A percentile compares a stretch with the other conserved stretches of the same genome.
phyloP scores from a whole-genome alignment of 2,113 vertebrate genomes.

The Phaethon lepturus region DNA sequence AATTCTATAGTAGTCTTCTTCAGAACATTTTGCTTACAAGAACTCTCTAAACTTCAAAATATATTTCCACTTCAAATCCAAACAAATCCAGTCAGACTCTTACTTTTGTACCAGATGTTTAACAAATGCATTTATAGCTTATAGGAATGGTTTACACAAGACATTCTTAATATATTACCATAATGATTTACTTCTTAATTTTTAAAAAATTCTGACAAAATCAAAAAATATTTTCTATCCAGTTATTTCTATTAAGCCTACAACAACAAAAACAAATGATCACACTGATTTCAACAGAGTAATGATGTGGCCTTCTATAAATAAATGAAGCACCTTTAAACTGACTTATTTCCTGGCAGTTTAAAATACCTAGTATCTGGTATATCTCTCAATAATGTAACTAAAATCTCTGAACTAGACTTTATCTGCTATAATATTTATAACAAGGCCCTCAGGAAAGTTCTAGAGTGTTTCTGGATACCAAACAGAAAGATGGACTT shows the following conservation, averaged over 20 bases:
- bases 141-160: background rate
- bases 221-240: background rate
- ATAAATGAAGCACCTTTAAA: background rate
- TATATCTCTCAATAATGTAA: background rate
- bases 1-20: background rate
- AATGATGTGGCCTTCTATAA: background rate
- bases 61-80: background rate
- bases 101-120: background rate
- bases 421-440: background rate
- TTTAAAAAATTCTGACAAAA: background rate
- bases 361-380: background rate
- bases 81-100: background rate
- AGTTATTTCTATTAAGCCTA: background rate
- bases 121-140: background rate
- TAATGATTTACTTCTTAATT: background rate
- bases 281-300: background rate
- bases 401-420: background rate
- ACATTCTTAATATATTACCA: background rate
- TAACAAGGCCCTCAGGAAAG: background rate
- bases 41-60: background rate
- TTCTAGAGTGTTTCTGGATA: background rate
- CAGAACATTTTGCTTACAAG: background rate
- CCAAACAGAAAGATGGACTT: background rate
- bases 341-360: background rate
- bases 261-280: background rate